A percentile compares a stretch with the other conserved stretches of the same genome.
Conservation (phyloP, 2,797 vertebrate genomes). For the Austrolebias charrua region DNA sequence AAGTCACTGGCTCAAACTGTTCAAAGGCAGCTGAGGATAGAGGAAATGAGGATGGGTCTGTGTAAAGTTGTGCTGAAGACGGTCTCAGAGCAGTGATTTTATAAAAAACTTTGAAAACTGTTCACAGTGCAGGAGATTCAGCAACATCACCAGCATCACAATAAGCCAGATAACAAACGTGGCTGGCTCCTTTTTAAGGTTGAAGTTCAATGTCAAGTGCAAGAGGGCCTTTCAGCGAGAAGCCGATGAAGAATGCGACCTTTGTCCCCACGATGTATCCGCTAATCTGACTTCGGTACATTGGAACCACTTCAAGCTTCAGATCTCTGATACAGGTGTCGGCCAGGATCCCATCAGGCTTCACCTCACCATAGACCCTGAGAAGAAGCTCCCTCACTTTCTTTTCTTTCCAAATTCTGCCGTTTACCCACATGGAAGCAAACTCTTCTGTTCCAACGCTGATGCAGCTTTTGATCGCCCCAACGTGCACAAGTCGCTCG, state of each 20-base stretch:
- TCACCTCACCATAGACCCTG: constrained; percentile 49
- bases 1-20: too few relatives aligned
- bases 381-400: constrained; percentile 47
- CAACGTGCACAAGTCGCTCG: constrained; percentile 43
- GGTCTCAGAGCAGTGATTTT: too few relatives aligned
- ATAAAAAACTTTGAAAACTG: too few relatives aligned
- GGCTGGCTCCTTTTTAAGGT: background rate
- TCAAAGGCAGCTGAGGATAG: too few relatives aligned
- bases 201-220: constrained; percentile 61
- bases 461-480: constrained; percentile 35
- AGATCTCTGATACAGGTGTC: constrained; percentile 35
- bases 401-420: constrained; percentile 59
- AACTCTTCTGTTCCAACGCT: constrained; percentile 9
- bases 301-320: constrained; percentile 55
- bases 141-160: too few relatives aligned
- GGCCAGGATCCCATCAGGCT: constrained; percentile 24
- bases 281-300: constrained; percentile 61
- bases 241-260: constrained; percentile 72
- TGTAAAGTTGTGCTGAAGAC: too few relatives aligned
- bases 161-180: too few relatives aligned
- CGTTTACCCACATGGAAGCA: constrained; percentile 55
- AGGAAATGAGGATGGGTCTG: too few relatives aligned
- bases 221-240: constrained; percentile 70
- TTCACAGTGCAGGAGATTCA: too few relatives aligned
- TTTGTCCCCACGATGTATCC: background rate